These are phyloP conservation scores for Theretra japonica DNA, from an alignment of 2,888 invertebrate genomes.

Conservation along the genomic window DNA sequence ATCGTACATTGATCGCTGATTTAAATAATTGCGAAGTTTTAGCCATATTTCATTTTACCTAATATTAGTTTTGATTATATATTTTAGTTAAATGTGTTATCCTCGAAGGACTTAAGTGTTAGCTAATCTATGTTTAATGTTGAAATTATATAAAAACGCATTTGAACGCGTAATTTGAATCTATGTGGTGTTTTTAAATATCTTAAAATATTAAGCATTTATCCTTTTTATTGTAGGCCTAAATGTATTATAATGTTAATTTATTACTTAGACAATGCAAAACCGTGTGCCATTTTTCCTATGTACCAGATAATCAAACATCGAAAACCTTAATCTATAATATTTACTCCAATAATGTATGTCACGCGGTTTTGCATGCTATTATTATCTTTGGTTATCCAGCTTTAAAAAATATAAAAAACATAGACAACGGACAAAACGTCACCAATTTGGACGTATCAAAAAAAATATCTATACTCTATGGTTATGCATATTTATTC, in stretches of 20 bases:
- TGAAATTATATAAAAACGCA: constrained; percentile 40
- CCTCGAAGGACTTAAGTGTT: constrained; percentile 24
- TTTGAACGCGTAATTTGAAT: constrained; percentile 44
- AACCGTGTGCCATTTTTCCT: not conserved
- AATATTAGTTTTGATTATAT: constrained; percentile 8
- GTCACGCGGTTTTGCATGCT: not conserved
- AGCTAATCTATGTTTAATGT: not conserved
- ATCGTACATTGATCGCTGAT: too few species aligned
- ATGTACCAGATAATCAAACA: not conserved
- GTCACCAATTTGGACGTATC: not conserved
- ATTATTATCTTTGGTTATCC: constrained; percentile 43
- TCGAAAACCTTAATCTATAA: too few species aligned
- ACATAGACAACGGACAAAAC: constrained; percentile 17
- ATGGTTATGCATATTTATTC: constrained; percentile 15
- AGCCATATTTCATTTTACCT: constrained; percentile 7
- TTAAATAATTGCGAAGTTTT: not conserved
- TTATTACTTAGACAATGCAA: constrained; percentile 2
- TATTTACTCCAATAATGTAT: not conserved
- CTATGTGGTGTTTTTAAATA: constrained; percentile 36
- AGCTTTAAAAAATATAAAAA: constrained; percentile 44
- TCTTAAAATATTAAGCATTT: constrained; percentile 23
- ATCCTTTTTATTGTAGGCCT: constrained; percentile 6
- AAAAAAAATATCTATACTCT: not conserved
- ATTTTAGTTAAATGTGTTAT: constrained; percentile 18
- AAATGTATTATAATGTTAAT: constrained; percentile 11